A percentile compares a stretch with the other conserved stretches of the same genome.
Conservation (phyloP, 2,113 vertebrate genomes). For the Apodemus speciosus region DNA sequence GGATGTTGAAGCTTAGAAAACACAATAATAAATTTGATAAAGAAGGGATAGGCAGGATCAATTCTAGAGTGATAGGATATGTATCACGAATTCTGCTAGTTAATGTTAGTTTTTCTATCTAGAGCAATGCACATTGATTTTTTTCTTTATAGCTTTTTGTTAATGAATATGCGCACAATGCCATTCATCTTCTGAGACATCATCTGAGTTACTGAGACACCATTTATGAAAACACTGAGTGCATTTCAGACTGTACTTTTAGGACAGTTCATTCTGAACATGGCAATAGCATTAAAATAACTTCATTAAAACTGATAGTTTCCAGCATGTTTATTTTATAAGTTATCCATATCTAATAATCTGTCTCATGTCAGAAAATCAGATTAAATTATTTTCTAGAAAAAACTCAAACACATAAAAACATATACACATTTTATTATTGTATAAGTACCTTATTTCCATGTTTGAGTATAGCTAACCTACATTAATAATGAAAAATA, state of each 20-base stretch:
- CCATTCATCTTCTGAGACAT: slow-evolving; percentile 28
- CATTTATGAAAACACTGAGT: background rate
- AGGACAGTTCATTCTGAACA: background rate
- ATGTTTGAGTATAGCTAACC: background rate
- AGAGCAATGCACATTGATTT: background rate
- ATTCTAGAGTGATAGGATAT: background rate
- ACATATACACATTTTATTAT: background rate
- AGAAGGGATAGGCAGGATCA: background rate
- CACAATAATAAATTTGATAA: background rate
- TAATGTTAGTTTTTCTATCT: background rate
- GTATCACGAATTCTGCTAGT: background rate
- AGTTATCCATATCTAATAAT: background rate
- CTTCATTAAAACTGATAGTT: background rate
- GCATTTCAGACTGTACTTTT: background rate
- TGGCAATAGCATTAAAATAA: slow-evolving; percentile 21
- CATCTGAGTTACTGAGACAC: background rate
- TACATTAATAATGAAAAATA: background rate
- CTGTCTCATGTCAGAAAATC: background rate
- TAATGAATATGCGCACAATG: background rate
- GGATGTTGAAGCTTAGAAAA: background rate
- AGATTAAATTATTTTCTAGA: background rate
- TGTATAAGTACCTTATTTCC: background rate
- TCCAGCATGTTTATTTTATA: background rate
- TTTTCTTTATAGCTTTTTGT: background rate
- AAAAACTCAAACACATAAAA: background rate